Evolutionary conservation across 1,140 invertebrate species (phyloP).

Genomic region (Sycobia sp.): DNA sequence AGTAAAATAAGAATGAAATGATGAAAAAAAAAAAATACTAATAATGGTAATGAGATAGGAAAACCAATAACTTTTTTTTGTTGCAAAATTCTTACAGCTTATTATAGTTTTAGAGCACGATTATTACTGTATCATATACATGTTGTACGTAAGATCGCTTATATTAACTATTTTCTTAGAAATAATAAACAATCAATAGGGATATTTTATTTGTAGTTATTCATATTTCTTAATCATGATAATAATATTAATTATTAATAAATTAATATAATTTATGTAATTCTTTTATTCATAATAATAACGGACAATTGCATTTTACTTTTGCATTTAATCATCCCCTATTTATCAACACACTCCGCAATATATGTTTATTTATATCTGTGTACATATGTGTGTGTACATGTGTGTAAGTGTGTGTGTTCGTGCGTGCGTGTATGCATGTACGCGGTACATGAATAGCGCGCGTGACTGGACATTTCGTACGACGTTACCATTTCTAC

Average conservation of each 20-base stretch:
- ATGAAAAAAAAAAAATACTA: too few relatives aligned
- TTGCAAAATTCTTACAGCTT: too few relatives aligned
- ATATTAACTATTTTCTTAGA: too few relatives aligned
- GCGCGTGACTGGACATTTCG: slow-evolving; percentile 44
- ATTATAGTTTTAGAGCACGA: too few relatives aligned
- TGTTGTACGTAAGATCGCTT: too few relatives aligned
- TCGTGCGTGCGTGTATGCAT: slow-evolving; percentile 4
- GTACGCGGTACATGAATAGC: slow-evolving; percentile 28
- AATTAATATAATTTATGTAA: slow-evolving; percentile 17
- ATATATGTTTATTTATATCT: background rate
- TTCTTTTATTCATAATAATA: background rate
- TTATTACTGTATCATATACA: too few relatives aligned
- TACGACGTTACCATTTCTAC: slow-evolving; percentile 51
- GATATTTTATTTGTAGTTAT: slow-evolving; percentile 5
- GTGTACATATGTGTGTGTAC: background rate
- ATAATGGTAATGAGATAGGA: too few relatives aligned
- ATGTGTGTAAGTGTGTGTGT: slow-evolving; percentile 12
- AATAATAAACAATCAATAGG: slow-evolving; percentile 20
- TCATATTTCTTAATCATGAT: slow-evolving; percentile 15
- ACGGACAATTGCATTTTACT: too few relatives aligned
- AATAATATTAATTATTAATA: slow-evolving; percentile 21
- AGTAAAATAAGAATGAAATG: too few relatives aligned
- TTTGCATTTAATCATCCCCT: background rate
- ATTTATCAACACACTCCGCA: slow-evolving; percentile 5
- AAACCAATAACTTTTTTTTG: too few relatives aligned